Evolutionary conservation across 2,797 vertebrate species (phyloP).

Genomic region (Coreius guichenoti): DNA sequence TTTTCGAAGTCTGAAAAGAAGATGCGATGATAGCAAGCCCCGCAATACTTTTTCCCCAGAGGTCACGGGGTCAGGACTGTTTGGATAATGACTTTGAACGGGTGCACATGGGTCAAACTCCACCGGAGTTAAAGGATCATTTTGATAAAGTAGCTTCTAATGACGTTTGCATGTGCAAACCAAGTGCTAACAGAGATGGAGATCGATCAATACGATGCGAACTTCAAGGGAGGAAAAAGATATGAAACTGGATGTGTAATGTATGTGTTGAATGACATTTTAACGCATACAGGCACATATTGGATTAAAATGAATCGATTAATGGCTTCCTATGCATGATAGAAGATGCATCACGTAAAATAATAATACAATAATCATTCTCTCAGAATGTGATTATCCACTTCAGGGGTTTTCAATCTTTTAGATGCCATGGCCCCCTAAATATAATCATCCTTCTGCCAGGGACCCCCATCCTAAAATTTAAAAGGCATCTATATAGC

Average conservation of each 20-base stretch:
- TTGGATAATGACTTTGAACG: constrained; percentile 64
- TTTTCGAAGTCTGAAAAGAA: constrained; percentile 35
- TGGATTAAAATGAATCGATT: constrained; percentile 19
- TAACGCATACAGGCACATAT: neutral
- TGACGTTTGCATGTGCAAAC: constrained; percentile 28
- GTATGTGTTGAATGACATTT: constrained; percentile 34
- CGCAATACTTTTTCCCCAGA: constrained; percentile 32
- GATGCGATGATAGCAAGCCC: constrained; percentile 41
- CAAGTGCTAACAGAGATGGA: neutral
- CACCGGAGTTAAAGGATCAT: constrained; percentile 34
- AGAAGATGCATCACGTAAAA: constrained; percentile 14
- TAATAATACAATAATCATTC: constrained; percentile 7
- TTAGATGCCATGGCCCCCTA: neutral
- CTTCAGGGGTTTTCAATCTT: constrained; percentile 3
- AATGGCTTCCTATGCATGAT: constrained; percentile 28
- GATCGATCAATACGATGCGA: constrained; percentile 14
- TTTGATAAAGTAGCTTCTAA: constrained; percentile 56
- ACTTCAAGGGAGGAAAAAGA: constrained; percentile 14
- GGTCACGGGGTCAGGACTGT: constrained; percentile 60
- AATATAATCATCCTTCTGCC: neutral
- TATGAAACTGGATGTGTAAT: constrained; percentile 25
- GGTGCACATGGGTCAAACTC: constrained; percentile 55
- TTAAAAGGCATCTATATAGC: neutral
- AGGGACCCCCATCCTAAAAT: neutral
- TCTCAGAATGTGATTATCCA: neutral